These are phyloP conservation scores for Parotocinclus haroldoi DNA, from an alignment of 2,797 vertebrate genomes.

Conservation along the genomic window DNA sequence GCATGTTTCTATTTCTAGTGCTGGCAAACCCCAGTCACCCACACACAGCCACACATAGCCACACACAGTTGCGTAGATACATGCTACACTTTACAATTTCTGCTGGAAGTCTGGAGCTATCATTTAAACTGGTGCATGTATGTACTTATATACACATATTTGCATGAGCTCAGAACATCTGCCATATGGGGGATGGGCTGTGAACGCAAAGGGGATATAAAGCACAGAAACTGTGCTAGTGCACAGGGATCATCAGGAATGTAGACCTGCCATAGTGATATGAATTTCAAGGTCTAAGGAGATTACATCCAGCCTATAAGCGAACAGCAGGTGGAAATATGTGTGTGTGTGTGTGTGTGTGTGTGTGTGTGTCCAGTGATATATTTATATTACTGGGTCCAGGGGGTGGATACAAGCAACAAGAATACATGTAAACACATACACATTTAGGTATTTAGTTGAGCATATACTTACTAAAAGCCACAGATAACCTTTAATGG, in stretches of 20 bases:
- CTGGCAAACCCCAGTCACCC: conserved; percentile 22
- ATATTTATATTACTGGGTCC: too few relatives aligned
- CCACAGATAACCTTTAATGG: too few relatives aligned
- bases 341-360: too few relatives aligned
- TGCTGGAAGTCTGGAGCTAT: neutral
- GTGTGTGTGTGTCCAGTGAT: conserved; percentile 1
- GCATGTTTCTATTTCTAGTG: conserved; percentile 48
- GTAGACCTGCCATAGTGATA: conserved; percentile 56
- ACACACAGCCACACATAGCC: too few relatives aligned
- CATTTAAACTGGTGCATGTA: neutral
- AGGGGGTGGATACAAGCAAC: too few relatives aligned
- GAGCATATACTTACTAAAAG: too few relatives aligned
- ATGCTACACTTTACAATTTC: too few relatives aligned
- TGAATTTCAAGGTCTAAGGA: conserved; percentile 30
- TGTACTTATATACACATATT: neutral
- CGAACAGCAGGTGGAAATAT: neutral
- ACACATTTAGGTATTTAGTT: too few relatives aligned
- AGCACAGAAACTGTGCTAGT: conserved; percentile 41
- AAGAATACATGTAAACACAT: too few relatives aligned
- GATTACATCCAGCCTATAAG: neutral
- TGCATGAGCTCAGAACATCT: neutral
- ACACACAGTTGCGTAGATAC: neutral
- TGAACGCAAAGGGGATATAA: conserved; percentile 22
- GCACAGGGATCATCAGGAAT: conserved; percentile 57
- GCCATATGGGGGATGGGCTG: conserved; percentile 20